Evolutionary conservation across 2,888 invertebrate species (phyloP), one percentile per base, ranked within the genome.

Genomic region (Spialia ferax): DNA sequence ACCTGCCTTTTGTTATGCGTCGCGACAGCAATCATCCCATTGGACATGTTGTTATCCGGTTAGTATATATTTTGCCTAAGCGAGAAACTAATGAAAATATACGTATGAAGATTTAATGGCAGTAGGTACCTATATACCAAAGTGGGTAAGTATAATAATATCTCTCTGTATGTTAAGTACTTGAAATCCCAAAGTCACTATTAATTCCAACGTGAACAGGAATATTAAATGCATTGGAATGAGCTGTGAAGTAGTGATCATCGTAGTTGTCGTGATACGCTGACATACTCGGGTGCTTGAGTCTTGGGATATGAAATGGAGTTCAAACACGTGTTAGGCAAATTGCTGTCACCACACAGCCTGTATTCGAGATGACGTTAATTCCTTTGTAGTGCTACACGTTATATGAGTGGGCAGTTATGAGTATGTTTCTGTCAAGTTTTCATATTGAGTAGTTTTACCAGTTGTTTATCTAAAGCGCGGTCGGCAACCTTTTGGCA

Each of bases 1-100:
- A 99, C 88, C 96, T 99, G 23, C 98, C 99, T 0, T 98, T 98
- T 32, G 98, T 98, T 80, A 95, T 99, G 69, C 96, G 96, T 72
- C 95, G 96, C 67, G 96, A 95, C 77, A 93, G 95, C 22, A 95
- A 95, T 75, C 92, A 95, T 75, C 94, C 95, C 56, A 95, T 97
- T 72, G 96, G 97, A 68, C 96, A 96, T 52, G 97, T 99, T 81
- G 96, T 97, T 70, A 96, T 99, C 77, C 97, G 97, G 98, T 98
- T 87, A 94, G 95, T 87, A 23, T 3, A 22, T 5, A 22, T 5
- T 23, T 2, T 5, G 13, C 10, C 26, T 22, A 1, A n/a, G 42
- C 15, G 6, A 11, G 22, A 2, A 22, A 22, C 8, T 50, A 22
- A n/a, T 22, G 22, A 1, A 50, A 2, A 50, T 22, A 11, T 50